Percentiles rank a stretch among this genome's conserved stretches.
phyloP scores from a whole-genome alignment of 2,888 invertebrate species.

The Megaustenia siamemsis region DNA sequence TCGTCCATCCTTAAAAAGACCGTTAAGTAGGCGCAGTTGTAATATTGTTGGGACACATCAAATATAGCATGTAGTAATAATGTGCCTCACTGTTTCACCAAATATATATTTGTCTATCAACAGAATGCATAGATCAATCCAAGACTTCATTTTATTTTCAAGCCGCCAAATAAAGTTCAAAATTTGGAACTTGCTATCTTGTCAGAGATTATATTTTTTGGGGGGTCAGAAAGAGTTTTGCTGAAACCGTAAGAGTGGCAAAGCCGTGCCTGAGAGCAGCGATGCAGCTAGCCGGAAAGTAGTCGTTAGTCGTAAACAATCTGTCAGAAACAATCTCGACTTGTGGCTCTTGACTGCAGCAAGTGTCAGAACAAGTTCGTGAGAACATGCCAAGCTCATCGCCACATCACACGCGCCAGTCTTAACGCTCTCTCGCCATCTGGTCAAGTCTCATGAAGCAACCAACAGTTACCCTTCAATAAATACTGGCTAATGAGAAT shows the following conservation, averaged over 20 bases:
- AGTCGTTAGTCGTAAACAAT: background rate
- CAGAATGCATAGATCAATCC: too few relatives aligned
- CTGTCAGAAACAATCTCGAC: background rate
- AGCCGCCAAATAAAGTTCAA: too few relatives aligned
- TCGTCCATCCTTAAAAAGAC: too few relatives aligned
- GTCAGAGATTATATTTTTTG: too few relatives aligned
- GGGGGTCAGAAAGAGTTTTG: background rate
- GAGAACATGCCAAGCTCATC: conserved; percentile 21
- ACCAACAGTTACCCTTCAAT: conserved; percentile 15
- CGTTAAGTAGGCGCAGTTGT: too few relatives aligned
- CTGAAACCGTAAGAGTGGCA: background rate
- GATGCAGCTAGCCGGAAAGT: background rate
- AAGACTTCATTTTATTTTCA: too few relatives aligned
- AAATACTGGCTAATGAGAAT: conserved; percentile 10
- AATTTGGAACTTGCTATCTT: too few relatives aligned
- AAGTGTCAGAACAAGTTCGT: conserved; percentile 12
- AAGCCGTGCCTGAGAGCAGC: background rate
- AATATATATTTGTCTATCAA: too few relatives aligned
- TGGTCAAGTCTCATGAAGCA: background rate
- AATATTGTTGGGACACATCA: too few relatives aligned
- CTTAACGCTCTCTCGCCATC: conserved; percentile 1
- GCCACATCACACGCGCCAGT: conserved; percentile 9
- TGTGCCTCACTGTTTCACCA: too few relatives aligned
- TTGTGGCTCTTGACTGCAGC: background rate
- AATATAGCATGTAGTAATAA: too few relatives aligned